A percentile compares a stretch with the other conserved stretches of the same genome.
phyloP scores from a whole-genome alignment of 35 echinoderm and acorn worm species.

The Heliocidaris erythrogramma region DNA sequence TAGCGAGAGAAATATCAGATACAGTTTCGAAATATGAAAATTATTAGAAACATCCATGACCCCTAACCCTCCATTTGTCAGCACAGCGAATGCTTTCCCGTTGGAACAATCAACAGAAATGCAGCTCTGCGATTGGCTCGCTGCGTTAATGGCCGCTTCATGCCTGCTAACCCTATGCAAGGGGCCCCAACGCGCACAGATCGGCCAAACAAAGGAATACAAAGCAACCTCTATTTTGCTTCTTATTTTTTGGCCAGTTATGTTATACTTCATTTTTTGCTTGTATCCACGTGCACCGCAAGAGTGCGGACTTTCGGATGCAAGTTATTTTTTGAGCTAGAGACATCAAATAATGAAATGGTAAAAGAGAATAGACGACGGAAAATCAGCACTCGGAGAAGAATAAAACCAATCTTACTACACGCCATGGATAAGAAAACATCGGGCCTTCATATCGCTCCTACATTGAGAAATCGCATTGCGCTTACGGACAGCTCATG shows the following conservation, averaged over 20 bases:
- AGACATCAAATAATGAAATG: slow-evolving; percentile 32
- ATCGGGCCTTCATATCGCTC: slow-evolving; percentile 49
- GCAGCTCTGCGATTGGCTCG: slow-evolving; percentile 45
- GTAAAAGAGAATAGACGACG: slow-evolving; percentile 24
- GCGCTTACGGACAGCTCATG: slow-evolving; percentile 51
- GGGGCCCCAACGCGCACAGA: slow-evolving; percentile 53
- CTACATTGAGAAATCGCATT: slow-evolving; percentile 43
- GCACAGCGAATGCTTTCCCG: slow-evolving; percentile 46
- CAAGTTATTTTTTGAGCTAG: slow-evolving; percentile 26
- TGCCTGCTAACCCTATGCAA: slow-evolving; percentile 52
- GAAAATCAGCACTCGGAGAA: slow-evolving; percentile 18
- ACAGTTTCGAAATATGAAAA: slow-evolving; percentile 45
- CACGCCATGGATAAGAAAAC: slow-evolving; percentile 53
- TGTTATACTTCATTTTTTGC: slow-evolving; percentile 38
- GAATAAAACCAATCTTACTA: slow-evolving; percentile 39
- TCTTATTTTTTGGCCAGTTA: slow-evolving; percentile 51
- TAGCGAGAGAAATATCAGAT: slow-evolving; percentile 29
- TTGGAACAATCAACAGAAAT: slow-evolving; percentile 55
- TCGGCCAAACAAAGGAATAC: slow-evolving; percentile 56
- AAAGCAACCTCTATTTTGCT: slow-evolving; percentile 53
- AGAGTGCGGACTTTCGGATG: slow-evolving; percentile 52
- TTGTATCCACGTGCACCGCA: slow-evolving; percentile 54
- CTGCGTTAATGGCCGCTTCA: slow-evolving; percentile 54
- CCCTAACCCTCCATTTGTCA: slow-evolving; percentile 53
- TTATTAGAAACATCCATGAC: slow-evolving; percentile 55